Evolutionary conservation across 2,113 vertebrate genomes (phyloP), one percentile per base, ranked within the genome.

Genomic region (Prochilodus magdalenae): DNA sequence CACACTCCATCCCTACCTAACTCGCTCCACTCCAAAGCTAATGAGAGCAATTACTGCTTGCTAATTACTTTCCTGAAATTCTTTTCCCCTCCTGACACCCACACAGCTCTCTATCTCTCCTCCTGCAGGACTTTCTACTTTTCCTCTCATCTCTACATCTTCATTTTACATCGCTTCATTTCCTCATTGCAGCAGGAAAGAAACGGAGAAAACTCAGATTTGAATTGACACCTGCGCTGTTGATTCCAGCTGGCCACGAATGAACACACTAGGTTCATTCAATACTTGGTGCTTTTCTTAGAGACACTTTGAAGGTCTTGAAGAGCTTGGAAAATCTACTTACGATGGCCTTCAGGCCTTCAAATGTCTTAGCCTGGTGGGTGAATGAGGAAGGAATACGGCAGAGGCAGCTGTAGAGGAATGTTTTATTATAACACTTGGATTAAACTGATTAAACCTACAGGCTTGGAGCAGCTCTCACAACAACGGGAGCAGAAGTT

Each of bases 21-120:
- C 81, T 73, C 82, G 77, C 71, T 77, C 82, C 65, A 53, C 70
- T 84, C 79, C 75, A 76, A 75, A 70, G 80, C 74, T 88, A 88
- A 91, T 91, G 82, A 92, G 87, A 84, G 85, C 88, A 93, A 90
- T 93, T 92, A 91, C 75, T 63, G 11, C 13, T 78, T 80, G 59
- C 83, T 93, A 90, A 92, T 91, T 91, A 83, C 87, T 87, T 89
- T 87, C 81, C 80, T 78, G 84, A 24, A 84, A 73, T 53, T 29
- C 67, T 80, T 76, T 40, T 73, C 85, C 85, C 86, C 65, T 78
- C 83, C 74, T 81, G 47, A 55, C 49, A 77, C 60, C 59, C 73
- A 73, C 0, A 75, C 59, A 74, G 62, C 53, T 57, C 36, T 76
- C 27, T 49, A 74, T 72, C 69, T 76, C 84, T 24, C 6, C 73